These are phyloP conservation scores for Sarcophaga peregrina DNA, from an alignment of 1,140 invertebrate species.

Conservation along the genomic window DNA sequence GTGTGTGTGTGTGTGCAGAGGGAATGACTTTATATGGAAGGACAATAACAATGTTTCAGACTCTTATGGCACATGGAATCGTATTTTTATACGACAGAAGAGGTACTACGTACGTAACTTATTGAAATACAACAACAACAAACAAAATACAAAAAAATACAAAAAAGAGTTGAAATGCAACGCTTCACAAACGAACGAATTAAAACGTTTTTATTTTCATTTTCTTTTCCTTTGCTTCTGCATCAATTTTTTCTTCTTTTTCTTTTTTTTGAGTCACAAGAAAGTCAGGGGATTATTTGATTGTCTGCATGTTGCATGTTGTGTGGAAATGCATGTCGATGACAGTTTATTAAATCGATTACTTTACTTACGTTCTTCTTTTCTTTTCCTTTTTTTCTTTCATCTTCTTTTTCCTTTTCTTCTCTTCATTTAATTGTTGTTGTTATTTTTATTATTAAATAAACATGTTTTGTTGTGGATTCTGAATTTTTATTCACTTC, in stretches of 20 bases:
- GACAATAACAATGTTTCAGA: constrained; percentile 25
- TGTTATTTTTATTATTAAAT: constrained; percentile 5
- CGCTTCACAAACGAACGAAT: constrained; percentile 26
- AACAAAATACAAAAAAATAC: neutral
- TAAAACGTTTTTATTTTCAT: constrained; percentile 22
- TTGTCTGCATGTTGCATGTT: neutral
- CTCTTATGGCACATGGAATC: constrained; percentile 20
- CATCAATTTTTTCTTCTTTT: too few species aligned
- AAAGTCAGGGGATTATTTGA: constrained; percentile 25
- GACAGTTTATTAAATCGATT: constrained; percentile 66
- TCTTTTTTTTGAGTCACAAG: constrained; percentile 2
- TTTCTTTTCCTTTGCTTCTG: neutral
- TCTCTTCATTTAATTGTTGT: neutral
- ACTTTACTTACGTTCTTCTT: constrained; percentile 63
- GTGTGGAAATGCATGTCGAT: constrained; percentile 55
- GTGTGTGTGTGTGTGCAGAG: neutral
- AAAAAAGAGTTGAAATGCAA: constrained; percentile 18
- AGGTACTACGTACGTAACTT: too few species aligned
- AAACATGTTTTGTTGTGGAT: constrained; percentile 6
- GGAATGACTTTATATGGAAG: constrained; percentile 29
- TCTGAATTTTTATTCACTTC: too few species aligned
- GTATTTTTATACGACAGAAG: too few species aligned
- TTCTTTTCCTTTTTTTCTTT: constrained; percentile 15
- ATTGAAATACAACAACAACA: too few species aligned
- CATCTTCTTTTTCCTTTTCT: too few species aligned